phyloP scores from a whole-genome alignment of 2,113 vertebrate species.

The Typhlomys cinereus region DNA sequence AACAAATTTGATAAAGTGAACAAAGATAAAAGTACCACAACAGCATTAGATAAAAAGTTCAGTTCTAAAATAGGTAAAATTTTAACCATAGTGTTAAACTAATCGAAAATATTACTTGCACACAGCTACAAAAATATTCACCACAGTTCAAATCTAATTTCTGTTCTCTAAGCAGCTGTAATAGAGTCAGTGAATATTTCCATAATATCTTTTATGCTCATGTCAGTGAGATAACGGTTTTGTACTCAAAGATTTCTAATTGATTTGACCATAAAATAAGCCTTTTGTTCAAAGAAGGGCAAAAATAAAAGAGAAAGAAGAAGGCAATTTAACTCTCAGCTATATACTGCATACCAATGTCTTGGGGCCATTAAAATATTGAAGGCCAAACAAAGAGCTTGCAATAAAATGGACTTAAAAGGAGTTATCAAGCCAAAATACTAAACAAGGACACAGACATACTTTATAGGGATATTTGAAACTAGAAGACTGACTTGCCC shows the following conservation, averaged over 20 bases:
- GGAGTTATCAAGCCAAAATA: background rate
- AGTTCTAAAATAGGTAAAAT: conserved; percentile 31
- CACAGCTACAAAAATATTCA: conserved; percentile 56
- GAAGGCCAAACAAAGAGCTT: background rate
- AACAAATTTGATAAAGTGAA: background rate
- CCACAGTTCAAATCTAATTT: conserved; percentile 60
- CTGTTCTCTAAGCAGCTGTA: background rate
- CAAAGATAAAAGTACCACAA: conserved; percentile 6
- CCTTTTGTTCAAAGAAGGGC: conserved; percentile 53
- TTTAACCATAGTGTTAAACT: conserved; percentile 9
- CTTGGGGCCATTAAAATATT: background rate
- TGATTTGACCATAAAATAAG: conserved; percentile 72
- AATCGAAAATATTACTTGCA: conserved; percentile 31
- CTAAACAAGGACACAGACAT: background rate
- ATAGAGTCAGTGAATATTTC: conserved; percentile 58
- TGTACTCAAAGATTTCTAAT: conserved; percentile 60
- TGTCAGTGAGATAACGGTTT: conserved; percentile 56
- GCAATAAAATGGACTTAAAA: background rate
- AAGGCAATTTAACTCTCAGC: conserved; percentile 41
- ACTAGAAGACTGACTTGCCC: background rate
- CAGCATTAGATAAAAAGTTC: background rate
- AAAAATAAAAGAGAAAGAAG: conserved; percentile 44
- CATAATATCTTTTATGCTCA: conserved; percentile 52
- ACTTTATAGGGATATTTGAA: background rate
- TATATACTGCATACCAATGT: background rate